phyloP scores from a whole-genome alignment of 2,113 vertebrate genomes.

The Setophaga kirtlandii region DNA sequence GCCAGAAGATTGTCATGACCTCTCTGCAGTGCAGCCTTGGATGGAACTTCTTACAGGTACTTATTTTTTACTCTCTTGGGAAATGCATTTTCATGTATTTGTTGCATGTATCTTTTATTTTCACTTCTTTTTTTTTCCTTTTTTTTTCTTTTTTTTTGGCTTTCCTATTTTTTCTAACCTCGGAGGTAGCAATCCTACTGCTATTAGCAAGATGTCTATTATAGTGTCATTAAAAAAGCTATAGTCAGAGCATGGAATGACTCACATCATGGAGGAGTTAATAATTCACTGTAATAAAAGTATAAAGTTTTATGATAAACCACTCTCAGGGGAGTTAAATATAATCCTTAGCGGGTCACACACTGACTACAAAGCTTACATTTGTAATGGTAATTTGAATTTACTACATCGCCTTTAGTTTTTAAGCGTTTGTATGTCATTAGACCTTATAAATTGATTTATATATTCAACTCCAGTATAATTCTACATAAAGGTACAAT shows the following conservation, averaged over 20 bases:
- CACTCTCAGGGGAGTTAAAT: slow-evolving; percentile 86
- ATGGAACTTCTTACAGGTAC: slow-evolving; percentile 3
- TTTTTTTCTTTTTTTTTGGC: background rate
- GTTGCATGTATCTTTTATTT: background rate
- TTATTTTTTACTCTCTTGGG: slow-evolving; percentile 31
- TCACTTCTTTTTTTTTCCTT: background rate
- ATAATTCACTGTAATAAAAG: slow-evolving; percentile 88
- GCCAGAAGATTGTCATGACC: background rate
- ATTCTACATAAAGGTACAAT: slow-evolving; percentile 82
- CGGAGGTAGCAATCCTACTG: slow-evolving; percentile 76
- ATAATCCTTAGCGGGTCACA: slow-evolving; percentile 85
- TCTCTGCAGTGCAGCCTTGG: background rate
- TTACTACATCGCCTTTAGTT: slow-evolving; percentile 85
- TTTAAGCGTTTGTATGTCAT: slow-evolving; percentile 85
- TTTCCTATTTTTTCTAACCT: slow-evolving; percentile 54
- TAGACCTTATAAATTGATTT: slow-evolving; percentile 87
- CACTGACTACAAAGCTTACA: slow-evolving; percentile 85
- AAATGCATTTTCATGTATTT: slow-evolving; percentile 41
- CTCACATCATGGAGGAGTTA: slow-evolving; percentile 86
- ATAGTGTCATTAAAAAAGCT: slow-evolving; percentile 84
- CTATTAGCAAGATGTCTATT: slow-evolving; percentile 87
- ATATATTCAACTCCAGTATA: slow-evolving; percentile 81
- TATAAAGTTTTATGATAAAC: slow-evolving; percentile 88
- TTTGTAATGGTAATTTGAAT: slow-evolving; percentile 88
- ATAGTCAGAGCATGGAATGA: slow-evolving; percentile 81